phyloP scores from a whole-genome alignment of 2,888 invertebrate genomes.

The Trichopoda pennipes region DNA sequence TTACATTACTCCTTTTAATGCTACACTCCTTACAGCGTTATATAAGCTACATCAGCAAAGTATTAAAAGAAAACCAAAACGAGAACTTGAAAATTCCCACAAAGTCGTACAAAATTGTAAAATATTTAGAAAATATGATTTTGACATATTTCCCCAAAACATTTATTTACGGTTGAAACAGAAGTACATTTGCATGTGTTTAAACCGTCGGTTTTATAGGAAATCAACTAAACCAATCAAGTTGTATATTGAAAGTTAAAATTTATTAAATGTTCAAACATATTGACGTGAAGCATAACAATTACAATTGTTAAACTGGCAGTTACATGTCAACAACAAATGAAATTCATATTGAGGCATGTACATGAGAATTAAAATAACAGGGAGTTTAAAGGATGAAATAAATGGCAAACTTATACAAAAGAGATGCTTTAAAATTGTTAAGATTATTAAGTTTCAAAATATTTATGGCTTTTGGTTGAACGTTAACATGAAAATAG shows the following conservation, averaged over 20 bases:
- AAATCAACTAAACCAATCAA: conserved; percentile 32
- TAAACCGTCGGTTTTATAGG: not conserved
- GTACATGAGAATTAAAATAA: not conserved
- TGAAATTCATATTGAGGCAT: not conserved
- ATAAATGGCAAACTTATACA: not conserved
- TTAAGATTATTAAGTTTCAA: not conserved
- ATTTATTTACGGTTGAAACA: not conserved
- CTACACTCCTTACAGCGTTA: too few species aligned
- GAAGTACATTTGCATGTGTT: not conserved
- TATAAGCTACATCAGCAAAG: too few species aligned
- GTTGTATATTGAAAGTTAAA: conserved; percentile 37
- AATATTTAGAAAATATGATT: not conserved
- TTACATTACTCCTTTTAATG: too few species aligned
- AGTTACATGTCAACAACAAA: conserved; percentile 44
- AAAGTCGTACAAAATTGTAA: too few species aligned
- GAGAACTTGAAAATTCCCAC: too few species aligned
- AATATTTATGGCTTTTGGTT: not conserved
- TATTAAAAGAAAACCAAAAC: too few species aligned
- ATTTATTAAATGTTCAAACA: conserved; percentile 47
- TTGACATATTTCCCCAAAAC: not conserved
- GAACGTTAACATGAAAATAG: not conserved
- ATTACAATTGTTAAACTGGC: conserved; percentile 56
- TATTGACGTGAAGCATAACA: conserved; percentile 55
- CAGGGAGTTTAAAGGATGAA: not conserved
- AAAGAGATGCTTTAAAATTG: not conserved